These are phyloP conservation scores for Periparus ater DNA, from an alignment of 2,797 vertebrate genomes.

Conservation along the genomic window DNA sequence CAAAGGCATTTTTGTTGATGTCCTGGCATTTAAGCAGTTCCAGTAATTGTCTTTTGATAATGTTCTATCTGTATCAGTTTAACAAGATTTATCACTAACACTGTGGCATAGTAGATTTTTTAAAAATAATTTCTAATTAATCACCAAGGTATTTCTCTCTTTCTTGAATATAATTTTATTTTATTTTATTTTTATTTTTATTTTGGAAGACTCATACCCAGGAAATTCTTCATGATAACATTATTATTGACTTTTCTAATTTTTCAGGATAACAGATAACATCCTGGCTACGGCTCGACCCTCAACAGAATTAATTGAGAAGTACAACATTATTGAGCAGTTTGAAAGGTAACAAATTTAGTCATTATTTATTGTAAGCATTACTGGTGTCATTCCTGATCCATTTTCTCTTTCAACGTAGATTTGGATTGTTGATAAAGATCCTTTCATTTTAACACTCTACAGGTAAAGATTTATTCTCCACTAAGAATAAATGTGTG, in stretches of 20 bases:
- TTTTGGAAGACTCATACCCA: background rate
- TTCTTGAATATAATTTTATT: background rate
- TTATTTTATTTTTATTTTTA: background rate
- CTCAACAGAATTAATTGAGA: constrained; percentile 93
- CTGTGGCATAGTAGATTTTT: background rate
- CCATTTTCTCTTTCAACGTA: constrained; percentile 14
- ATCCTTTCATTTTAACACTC: constrained; percentile 40
- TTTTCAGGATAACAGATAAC: constrained; percentile 91
- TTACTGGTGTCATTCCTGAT: background rate
- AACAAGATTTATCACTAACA: background rate
- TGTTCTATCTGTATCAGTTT: background rate
- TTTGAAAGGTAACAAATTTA: constrained; percentile 84
- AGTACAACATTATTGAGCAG: constrained; percentile 90
- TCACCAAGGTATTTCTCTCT: background rate
- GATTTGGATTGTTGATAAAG: constrained; percentile 39
- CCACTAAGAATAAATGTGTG: constrained; percentile 6
- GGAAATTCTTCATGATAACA: background rate
- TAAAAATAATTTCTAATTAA: background rate
- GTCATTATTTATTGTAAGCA: background rate
- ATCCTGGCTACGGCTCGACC: constrained; percentile 96
- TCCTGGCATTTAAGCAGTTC: background rate
- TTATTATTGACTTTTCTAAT: background rate
- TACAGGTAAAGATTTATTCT: constrained; percentile 36
- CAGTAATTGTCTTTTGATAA: background rate
- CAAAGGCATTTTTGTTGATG: background rate